These are phyloP conservation scores for Drosophila nigromelanica DNA, from an alignment of 1,140 invertebrate genomes.

Conservation along the genomic window DNA sequence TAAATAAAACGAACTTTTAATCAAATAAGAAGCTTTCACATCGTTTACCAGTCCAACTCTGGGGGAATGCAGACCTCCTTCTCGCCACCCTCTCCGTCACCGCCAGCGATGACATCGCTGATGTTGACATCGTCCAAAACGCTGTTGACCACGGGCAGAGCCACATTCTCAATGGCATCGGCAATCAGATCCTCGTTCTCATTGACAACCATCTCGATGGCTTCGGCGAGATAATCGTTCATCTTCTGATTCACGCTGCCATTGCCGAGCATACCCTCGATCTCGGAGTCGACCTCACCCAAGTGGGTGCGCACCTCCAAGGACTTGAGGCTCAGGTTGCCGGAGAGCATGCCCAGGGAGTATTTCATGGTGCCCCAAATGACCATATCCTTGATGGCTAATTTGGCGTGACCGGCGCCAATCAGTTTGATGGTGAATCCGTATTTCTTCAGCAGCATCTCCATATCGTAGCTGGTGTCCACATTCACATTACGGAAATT, in stretches of 20 bases:
- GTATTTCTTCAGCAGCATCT: constrained; percentile 64
- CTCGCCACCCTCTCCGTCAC: constrained; percentile 70
- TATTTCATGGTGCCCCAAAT: constrained; percentile 77
- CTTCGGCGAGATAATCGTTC: constrained; percentile 73
- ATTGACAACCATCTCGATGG: constrained; percentile 69
- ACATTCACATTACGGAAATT: constrained; percentile 72
- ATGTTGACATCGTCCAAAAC: constrained; percentile 63
- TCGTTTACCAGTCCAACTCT: constrained; percentile 66
- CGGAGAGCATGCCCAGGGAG: constrained; percentile 63
- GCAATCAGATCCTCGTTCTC: constrained; percentile 76
- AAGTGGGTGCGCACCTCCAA: constrained; percentile 70
- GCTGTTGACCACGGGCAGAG: constrained; percentile 68
- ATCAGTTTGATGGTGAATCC: constrained; percentile 78
- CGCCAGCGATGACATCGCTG: constrained; percentile 53
- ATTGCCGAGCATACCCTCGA: constrained; percentile 75
- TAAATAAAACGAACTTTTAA: constrained; percentile 50
- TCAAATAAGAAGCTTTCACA: constrained; percentile 28
- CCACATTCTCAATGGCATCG: constrained; percentile 74
- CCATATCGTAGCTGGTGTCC: constrained; percentile 71
- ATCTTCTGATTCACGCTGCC: constrained; percentile 70
- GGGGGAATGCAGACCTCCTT: constrained; percentile 76
- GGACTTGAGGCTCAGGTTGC: constrained; percentile 74
- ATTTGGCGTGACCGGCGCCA: constrained; percentile 73
- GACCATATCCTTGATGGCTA: constrained; percentile 72
- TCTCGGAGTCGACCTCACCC: constrained; percentile 79